A percentile compares a stretch with the other conserved stretches of the same genome.
Evolutionary conservation across 2,113 vertebrate species (phyloP).

Genomic region (Odocoileus hemionus): DNA sequence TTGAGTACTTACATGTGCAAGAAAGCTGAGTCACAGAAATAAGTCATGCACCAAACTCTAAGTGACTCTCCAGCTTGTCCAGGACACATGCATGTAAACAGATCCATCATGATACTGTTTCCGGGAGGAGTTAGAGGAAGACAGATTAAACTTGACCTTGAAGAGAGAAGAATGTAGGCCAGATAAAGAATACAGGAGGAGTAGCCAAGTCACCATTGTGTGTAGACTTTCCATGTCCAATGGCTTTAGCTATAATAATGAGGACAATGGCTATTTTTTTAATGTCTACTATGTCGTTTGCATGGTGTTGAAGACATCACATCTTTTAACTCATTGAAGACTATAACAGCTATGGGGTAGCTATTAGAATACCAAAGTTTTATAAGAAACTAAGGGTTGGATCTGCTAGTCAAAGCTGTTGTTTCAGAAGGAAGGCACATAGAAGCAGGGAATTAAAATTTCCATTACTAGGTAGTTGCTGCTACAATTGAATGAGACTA

Average conservation of each 20-base stretch:
- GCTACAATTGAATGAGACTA: not conserved
- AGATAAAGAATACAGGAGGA: not conserved
- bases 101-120: not conserved
- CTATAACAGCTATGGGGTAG: not conserved
- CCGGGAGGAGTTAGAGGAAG: not conserved
- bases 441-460: not conserved
- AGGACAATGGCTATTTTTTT: not conserved
- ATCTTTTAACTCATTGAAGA: not conserved
- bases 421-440: not conserved
- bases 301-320: not conserved
- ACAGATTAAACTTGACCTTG: not conserved
- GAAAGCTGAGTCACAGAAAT: not conserved
- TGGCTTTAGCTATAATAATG: not conserved
- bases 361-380: not conserved
- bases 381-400: not conserved
- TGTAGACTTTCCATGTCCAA: not conserved
- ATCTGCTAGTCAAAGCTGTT: not conserved
- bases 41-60: not conserved
- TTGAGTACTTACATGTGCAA: not conserved
- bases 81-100: not conserved
- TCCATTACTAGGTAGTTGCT: not conserved
- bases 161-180: not conserved
- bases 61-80: not conserved
- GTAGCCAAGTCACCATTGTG: accelerated
- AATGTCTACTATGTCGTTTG: not conserved